Evolutionary conservation across 2,113 vertebrate genomes (phyloP), one percentile per base, ranked within the genome.

Genomic region (Rhinoptilus africanus): DNA sequence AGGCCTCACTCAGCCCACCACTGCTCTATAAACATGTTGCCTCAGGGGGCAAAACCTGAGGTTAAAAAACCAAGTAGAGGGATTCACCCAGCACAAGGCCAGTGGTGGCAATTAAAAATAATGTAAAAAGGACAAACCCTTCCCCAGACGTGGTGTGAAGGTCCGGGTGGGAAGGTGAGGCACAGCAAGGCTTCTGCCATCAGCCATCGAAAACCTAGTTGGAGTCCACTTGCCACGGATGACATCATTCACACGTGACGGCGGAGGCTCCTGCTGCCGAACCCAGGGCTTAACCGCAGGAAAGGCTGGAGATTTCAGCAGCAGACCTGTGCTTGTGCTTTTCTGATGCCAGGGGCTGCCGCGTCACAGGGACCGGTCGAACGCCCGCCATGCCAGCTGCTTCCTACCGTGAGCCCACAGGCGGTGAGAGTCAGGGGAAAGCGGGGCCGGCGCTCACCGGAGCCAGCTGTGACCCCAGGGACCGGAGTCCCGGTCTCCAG

Each of bases 391-490:
- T 6, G 30, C 16, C 71, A 57, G 66, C 48, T 88, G 62, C 79
- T 68, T 82, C 73, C 76, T 64, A 48, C 22, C 67, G 47, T 3
- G 90, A 85, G 79, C 56, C 71, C 71, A 23, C 32, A 14, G 1
- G 1, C 1, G 1, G 37, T 39, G 77, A 68, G 72, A 63, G 35
- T 34, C 2, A 2, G n/a, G 16, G 12, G 5, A 60, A 54, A 41
- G 6, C 3, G 14, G 48, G 16, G 35, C 14, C 19, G 14, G 50
- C 0, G 0, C 11, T 50, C 0, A 4, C 57, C 7, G 8, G 37
- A 27, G 56, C 24, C 74, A 57, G 47, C 32, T 34, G 53, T 67
- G 48, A 39, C 63, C 66, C 34, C 16, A 53, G 41, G 12, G 28
- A 17, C 45, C 6, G 0, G 10, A 28, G 62, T 32, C 67, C 7